These are phyloP conservation scores for Parnassius smintheus DNA, from an alignment of 2,888 invertebrate species.

Conservation along the genomic window DNA sequence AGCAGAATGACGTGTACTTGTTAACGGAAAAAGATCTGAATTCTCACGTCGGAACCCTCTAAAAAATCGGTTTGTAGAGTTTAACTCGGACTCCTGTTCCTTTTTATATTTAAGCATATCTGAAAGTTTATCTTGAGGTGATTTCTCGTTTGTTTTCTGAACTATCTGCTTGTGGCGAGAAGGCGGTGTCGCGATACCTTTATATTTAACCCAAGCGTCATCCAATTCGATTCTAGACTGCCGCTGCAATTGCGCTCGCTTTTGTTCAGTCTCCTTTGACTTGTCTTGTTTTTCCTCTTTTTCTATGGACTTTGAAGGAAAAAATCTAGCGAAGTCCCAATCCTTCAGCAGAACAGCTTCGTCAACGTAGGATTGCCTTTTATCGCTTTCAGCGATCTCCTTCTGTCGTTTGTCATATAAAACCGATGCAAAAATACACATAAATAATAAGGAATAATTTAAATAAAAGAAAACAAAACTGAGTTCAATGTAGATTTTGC, in stretches of 20 bases:
- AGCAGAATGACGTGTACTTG: conserved; percentile 88
- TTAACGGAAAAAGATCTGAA: conserved; percentile 90
- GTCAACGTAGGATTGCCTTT: conserved; percentile 83
- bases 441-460: conserved; percentile 52
- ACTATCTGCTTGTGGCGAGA: conserved; percentile 64
- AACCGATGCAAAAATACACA: conserved; percentile 71
- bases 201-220: conserved; percentile 71
- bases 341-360: conserved; percentile 91
- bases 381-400: conserved; percentile 64
- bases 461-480: conserved; percentile 25
- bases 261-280: conserved; percentile 67
- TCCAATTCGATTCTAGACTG: conserved; percentile 74
- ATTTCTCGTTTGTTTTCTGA: conserved; percentile 61
- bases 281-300: conserved; percentile 59
- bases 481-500: conserved; percentile 41
- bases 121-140: conserved; percentile 69
- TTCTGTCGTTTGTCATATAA: conserved; percentile 63
- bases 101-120: conserved; percentile 83
- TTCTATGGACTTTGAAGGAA: conserved; percentile 79
- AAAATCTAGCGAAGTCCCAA: conserved; percentile 94
- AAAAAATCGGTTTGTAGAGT: conserved; percentile 86
- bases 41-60: conserved; percentile 91
- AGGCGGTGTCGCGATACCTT: conserved; percentile 68
- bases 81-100: conserved; percentile 86
- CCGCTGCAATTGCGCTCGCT: conserved; percentile 64